phyloP scores from a whole-genome alignment of 2,888 invertebrate species.

The Morpho helenor region DNA sequence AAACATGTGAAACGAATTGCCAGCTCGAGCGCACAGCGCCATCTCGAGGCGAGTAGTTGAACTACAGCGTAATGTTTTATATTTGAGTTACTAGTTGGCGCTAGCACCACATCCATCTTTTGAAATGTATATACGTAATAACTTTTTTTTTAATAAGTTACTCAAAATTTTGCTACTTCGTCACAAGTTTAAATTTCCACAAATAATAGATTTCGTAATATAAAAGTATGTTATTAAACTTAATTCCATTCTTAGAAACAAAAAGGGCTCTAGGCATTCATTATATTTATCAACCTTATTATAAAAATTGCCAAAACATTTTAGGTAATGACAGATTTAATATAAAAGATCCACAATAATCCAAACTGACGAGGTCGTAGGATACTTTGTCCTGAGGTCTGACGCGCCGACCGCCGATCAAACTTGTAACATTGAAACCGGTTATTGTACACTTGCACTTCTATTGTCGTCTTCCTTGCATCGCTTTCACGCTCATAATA shows the following conservation, averaged over 20 bases:
- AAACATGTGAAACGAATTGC: constrained; percentile 43
- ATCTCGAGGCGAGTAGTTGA: constrained; percentile 65
- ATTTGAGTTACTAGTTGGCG: constrained; percentile 48
- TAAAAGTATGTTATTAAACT: too few species aligned
- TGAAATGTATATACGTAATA: too few species aligned
- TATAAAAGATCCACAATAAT: constrained; percentile 45
- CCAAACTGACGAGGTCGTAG: constrained; percentile 50
- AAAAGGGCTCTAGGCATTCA: too few species aligned
- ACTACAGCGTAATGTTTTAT: constrained; percentile 39
- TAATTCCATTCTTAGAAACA: too few species aligned
- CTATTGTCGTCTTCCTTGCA: constrained; percentile 42
- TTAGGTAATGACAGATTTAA: too few species aligned
- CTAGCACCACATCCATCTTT: constrained; percentile 14
- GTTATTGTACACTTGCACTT: constrained; percentile 61
- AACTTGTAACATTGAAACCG: constrained; percentile 49
- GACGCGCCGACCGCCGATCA: constrained; percentile 24
- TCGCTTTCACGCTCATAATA: constrained; percentile 43
- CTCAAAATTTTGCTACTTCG: too few species aligned
- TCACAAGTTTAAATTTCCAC: too few species aligned
- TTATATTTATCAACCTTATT: too few species aligned
- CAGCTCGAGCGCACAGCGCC: constrained; percentile 41
- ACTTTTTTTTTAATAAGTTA: too few species aligned
- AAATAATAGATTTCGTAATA: too few species aligned
- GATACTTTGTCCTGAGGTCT: constrained; percentile 48
- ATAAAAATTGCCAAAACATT: too few species aligned